These are phyloP conservation scores for Cecropterus lyciades DNA, from an alignment of 1,140 invertebrate genomes.

Conservation along the genomic window DNA sequence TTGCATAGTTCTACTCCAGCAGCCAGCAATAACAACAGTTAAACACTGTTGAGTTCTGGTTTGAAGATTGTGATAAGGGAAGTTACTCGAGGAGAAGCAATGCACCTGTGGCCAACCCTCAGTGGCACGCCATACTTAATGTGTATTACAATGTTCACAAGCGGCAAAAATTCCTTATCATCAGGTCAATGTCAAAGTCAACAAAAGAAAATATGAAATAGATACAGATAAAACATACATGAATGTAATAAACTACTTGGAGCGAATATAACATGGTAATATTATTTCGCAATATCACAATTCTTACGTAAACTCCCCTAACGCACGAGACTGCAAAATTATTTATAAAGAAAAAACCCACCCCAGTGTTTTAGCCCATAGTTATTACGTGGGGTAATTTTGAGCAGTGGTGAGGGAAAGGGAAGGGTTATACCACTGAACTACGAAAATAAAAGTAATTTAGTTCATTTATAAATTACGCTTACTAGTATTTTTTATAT, in stretches of 20 bases:
- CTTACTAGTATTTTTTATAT: no score
- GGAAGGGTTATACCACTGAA: constrained; percentile 54
- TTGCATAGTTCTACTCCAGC: no score
- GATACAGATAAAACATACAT: neutral
- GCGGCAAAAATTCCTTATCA: no score
- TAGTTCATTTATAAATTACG: constrained; percentile 3
- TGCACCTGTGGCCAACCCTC: no score
- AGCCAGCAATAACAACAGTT: no score
- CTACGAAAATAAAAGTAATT: constrained; percentile 6
- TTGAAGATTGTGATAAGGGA: no score
- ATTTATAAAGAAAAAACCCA: constrained; percentile 56
- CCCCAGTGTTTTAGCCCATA: constrained; percentile 56
- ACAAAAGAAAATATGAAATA: neutral
- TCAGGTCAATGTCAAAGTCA: no score
- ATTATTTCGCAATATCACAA: constrained; percentile 28
- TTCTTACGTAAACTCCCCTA: constrained; percentile 38
- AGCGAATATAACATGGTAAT: neutral
- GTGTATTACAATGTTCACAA: no score
- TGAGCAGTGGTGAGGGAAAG: constrained; percentile 48
- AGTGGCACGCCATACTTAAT: no score
- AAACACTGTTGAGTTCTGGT: no score
- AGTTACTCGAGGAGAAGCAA: no score
- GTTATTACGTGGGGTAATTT: constrained; percentile 69
- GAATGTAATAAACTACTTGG: neutral
- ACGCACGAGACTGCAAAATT: constrained; percentile 20